Conservation (phyloP, 2,797 vertebrate genomes). For the Eupleurogrammus muticus region DNA sequence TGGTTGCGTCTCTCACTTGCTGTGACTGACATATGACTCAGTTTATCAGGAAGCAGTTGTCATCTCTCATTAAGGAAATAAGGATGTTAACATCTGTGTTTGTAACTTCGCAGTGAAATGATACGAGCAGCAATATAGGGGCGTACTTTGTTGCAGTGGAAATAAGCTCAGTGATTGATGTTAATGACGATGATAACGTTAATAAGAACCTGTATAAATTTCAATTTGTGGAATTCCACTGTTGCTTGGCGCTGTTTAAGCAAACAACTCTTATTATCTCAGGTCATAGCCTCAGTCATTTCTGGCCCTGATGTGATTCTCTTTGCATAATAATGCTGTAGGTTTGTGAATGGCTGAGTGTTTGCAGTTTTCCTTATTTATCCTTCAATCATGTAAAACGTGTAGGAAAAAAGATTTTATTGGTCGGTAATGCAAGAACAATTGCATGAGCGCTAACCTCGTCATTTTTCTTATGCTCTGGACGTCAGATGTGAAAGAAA, state of each 20-base stretch:
- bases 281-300: too few species aligned
- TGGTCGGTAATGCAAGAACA: neutral
- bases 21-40: too few species aligned
- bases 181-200: too few species aligned
- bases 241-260: neutral
- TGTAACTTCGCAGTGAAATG: neutral
- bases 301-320: neutral
- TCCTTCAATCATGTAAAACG: too few species aligned
- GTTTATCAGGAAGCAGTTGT: too few species aligned
- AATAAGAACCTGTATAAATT: neutral
- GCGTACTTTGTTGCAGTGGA: neutral
- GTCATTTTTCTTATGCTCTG: constrained; percentile 7
- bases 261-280: too few species aligned
- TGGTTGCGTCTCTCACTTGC: too few species aligned
- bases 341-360: too few species aligned
- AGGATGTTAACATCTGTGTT: neutral
- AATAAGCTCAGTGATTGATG: neutral
- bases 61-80: too few species aligned
- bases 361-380: neutral
- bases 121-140: neutral
- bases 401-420: too few species aligned
- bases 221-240: neutral
- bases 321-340: neutral
- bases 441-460: neutral
- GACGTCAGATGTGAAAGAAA: constrained; percentile 1